Evolutionary conservation across 2,113 vertebrate species (phyloP).

Genomic region (Leucopsar rothschildi): DNA sequence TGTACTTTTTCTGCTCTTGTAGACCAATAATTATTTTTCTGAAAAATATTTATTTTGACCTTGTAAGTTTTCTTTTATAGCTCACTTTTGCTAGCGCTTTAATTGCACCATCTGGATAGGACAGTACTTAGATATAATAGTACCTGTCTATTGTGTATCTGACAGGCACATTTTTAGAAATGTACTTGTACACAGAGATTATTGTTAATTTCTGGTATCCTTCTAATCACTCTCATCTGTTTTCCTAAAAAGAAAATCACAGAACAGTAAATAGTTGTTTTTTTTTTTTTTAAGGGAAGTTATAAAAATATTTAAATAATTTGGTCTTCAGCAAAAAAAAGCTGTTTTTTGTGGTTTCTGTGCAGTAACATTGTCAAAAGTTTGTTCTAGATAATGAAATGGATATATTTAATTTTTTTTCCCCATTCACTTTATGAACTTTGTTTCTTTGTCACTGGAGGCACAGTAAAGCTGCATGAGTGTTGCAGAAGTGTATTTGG

Average conservation of each 20-base stretch:
- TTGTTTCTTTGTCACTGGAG: neutral
- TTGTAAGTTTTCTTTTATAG: neutral
- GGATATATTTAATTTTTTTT: neutral
- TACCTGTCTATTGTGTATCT: neutral
- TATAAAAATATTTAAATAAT: neutral
- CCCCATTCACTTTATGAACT: neutral
- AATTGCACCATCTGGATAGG: neutral
- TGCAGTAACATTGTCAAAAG: neutral
- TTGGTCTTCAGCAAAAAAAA: neutral
- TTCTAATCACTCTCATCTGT: neutral
- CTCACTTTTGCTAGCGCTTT: neutral
- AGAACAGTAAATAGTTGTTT: neutral
- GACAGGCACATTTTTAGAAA: neutral
- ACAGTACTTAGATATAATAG: neutral
- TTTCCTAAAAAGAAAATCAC: neutral
- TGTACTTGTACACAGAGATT: neutral
- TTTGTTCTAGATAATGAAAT: neutral
- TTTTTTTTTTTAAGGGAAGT: neutral
- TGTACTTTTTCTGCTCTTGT: neutral
- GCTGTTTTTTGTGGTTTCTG: neutral
- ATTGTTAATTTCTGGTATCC: neutral
- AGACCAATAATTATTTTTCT: neutral
- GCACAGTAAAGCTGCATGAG: neutral
- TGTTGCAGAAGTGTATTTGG: rapidly evolving
- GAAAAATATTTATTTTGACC: neutral